Conservation (phyloP, 1,140 invertebrate genomes). For the Spodoptera litura region DNA sequence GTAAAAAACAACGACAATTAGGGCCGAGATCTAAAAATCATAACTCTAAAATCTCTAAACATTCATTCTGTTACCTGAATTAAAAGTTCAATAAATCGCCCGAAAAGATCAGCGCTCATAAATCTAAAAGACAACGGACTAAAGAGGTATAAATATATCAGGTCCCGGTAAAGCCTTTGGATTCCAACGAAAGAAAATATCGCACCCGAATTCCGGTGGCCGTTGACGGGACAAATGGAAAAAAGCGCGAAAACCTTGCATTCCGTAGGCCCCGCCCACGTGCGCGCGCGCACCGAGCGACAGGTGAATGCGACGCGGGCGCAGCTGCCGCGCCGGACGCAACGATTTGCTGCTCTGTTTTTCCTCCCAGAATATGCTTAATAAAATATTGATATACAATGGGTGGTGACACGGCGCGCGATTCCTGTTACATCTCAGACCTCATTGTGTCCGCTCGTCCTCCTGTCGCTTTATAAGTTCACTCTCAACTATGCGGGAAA, state of each 20-base stretch:
- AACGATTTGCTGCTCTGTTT: conserved; percentile 71
- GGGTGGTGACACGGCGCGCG: conserved; percentile 54
- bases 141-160: conserved; percentile 74
- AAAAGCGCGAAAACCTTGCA: conserved; percentile 72
- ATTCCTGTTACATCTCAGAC: conserved; percentile 47
- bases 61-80: conserved; percentile 65
- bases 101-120: conserved; percentile 66
- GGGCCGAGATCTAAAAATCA: conserved; percentile 38
- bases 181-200: conserved; percentile 81
- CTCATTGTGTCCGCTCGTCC: conserved; percentile 52
- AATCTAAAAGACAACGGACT: conserved; percentile 63
- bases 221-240: conserved; percentile 73
- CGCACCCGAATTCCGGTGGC: conserved; percentile 81
- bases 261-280: conserved; percentile 71
- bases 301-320: conserved; percentile 79
- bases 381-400: conserved; percentile 74
- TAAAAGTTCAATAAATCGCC: conserved; percentile 70
- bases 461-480: conserved; percentile 38
- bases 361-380: conserved; percentile 76
- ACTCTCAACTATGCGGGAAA: conserved; percentile 26
- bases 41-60: conserved; percentile 22
- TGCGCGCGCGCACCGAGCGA: conserved; percentile 64
- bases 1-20: neutral
- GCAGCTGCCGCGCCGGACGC: conserved; percentile 65
- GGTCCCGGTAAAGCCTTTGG: conserved; percentile 71